A percentile compares a stretch with the other conserved stretches of the same genome.
Conservation (phyloP, 1,140 invertebrate genomes). For the Trachymyrmex cornetzi region DNA sequence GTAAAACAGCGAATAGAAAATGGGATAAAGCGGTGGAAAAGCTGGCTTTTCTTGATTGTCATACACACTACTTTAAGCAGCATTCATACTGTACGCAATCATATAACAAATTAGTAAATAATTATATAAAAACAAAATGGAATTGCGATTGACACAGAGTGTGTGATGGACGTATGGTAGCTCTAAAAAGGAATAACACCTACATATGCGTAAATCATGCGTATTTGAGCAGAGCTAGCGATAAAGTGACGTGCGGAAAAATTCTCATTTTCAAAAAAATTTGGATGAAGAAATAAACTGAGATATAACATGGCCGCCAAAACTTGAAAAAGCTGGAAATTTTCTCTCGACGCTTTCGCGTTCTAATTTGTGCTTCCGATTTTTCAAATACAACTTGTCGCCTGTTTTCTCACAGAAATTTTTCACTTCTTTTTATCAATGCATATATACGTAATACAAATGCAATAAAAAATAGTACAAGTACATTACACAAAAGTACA, state of each 20-base stretch:
- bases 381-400: slow-evolving; percentile 67
- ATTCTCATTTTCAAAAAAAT: slow-evolving; percentile 38
- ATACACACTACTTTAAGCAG: slow-evolving; percentile 33
- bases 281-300: slow-evolving; percentile 45
- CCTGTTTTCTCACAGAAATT: slow-evolving; percentile 10
- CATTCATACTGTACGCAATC: slow-evolving; percentile 17
- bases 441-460: not conserved
- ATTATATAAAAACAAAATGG: slow-evolving; percentile 10
- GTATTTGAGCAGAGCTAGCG: slow-evolving; percentile 5
- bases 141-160: not conserved
- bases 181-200: not conserved
- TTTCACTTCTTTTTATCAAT: not conserved
- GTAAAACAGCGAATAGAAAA: slow-evolving; percentile 3
- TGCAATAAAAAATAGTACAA: not conserved
- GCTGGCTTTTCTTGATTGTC: slow-evolving; percentile 35
- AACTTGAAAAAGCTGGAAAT: slow-evolving; percentile 86
- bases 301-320: slow-evolving; percentile 76
- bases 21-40: slow-evolving; percentile 19
- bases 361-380: slow-evolving; percentile 77
- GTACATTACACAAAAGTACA: not conserved
- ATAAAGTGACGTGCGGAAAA: slow-evolving; percentile 20
- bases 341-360: slow-evolving; percentile 75
- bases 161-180: slow-evolving; percentile 28
- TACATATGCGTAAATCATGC: not conserved
- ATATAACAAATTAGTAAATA: slow-evolving; percentile 36